Base-by-base conservation (phyloP, 92 coral and sea anemone species). In the Palythoa heliodiscus region DNA sequence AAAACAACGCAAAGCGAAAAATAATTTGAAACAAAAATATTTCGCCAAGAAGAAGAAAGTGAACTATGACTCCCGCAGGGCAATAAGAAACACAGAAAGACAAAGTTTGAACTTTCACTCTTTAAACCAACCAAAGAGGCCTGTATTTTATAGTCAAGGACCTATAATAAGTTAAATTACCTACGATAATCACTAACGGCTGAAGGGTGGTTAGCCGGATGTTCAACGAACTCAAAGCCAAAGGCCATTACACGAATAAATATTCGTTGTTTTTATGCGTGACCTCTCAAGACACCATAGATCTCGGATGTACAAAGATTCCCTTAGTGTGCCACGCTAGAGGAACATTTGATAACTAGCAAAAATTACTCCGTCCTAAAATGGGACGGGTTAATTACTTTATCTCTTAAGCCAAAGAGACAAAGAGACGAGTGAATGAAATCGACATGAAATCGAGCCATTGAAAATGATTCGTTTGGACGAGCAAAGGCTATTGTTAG, bases 381-480 rank as follows among this genome's bases (percentile, higher is more conserved):
- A 15, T 43, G 25, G 3, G 17, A 23, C 10, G 66, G 19, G n/a
- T 10, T 64, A 4, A 24, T 17, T 11, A 29, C 20, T 22, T 16
- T 70, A 54, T 63, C 29, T 76, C 11, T 22, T 22, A 24, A 24
- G 6, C 64, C 23, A 35, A 20, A 66, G 40, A 52, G 20, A 66
- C 40, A 35, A 20, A 66, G 40, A 52, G 20, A 66, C 40, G 39
- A 13, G 38, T 25, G 52, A 80, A 61, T 57, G 66, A 64, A 64
- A n/a, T 43, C 22, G 72, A 80, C 60, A 64, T 48, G 39, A 29
- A 40, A 80, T 76, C 43, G 38, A 67, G 38, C 58, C 11, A 64
- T 43, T 80, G 72, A 66, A 67, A 80, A 22, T 47, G 39, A 80
- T 66, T 80, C 84, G 82, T 66, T 80, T 48, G 48, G 20, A 63